A percentile compares a stretch with the other conserved stretches of the same genome.
These are phyloP conservation scores for Apomyelois bistriatella DNA, from an alignment of 2,888 invertebrate species.

Conservation along the genomic window DNA sequence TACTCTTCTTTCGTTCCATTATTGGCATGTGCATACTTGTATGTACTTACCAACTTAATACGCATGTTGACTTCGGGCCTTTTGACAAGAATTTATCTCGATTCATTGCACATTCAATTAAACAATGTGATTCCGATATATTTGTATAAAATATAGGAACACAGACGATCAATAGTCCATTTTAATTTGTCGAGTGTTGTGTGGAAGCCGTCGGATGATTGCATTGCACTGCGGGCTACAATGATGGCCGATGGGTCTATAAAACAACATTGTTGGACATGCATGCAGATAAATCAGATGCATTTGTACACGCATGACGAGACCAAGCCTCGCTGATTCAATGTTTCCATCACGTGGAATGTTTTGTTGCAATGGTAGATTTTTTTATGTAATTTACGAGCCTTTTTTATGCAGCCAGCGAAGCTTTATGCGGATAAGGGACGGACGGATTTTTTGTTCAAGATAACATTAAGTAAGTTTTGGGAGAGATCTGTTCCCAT, in stretches of 20 bases:
- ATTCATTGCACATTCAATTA: not conserved
- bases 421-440: too few species aligned
- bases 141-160: not conserved
- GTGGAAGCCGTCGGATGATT: slow-evolving; percentile 32
- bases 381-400: not conserved
- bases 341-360: slow-evolving; percentile 41
- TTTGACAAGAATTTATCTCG: not conserved
- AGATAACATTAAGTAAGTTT: too few species aligned
- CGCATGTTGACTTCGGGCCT: not conserved
- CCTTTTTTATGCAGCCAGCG: not conserved
- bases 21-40: too few species aligned
- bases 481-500: too few species aligned
- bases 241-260: slow-evolving; percentile 44
- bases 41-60: too few species aligned
- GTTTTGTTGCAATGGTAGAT: slow-evolving; percentile 22
- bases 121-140: not conserved
- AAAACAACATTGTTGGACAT: slow-evolving; percentile 55
- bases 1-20: too few species aligned
- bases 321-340: slow-evolving; percentile 35
- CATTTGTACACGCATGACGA: slow-evolving; percentile 49
- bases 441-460: too few species aligned
- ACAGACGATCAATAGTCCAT: slow-evolving; percentile 14
- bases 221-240: slow-evolving; percentile 44
- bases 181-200: slow-evolving; percentile 25
- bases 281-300: slow-evolving; percentile 55